Evolutionary conservation across 2,113 vertebrate genomes (phyloP), one percentile per base, ranked within the genome.

Genomic region (Bungarus multicinctus): DNA sequence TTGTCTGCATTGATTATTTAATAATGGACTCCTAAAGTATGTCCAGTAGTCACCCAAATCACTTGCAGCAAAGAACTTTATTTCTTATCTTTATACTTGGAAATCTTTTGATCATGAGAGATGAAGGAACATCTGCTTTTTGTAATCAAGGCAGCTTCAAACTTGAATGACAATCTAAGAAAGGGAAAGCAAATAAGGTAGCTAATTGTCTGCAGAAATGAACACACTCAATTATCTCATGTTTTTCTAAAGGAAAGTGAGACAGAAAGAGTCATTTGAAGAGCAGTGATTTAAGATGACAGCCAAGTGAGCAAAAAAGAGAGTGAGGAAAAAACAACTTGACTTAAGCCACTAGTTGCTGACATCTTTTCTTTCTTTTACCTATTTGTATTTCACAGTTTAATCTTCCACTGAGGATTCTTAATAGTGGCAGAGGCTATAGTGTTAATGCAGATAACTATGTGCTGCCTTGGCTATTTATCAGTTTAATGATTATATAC

Each of bases 401-500:
- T 89, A 92, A 93, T 92, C 85, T 85, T 34, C 23, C 20, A 5
- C 50, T 74, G 52, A 85, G 92, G 45, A 34, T 57, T 94, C 95
- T 95, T 94, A 94, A 93, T 39, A 94, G 92, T 91, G 93, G 94
- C 91, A 90, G 86, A 87, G 55, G 86, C 87, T 95, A 92, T 1
- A n/a, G 85, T 91, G 86, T 89, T 94, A 94, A 92, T 95, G 91
- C 90, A 96, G 96, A 96, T 94, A 96, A 94, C 94, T 93, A 64
- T 54, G 22, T 52, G 91, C 91, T 81, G 87, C 93, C 91, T 58
- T 88, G 89, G 85, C 94, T 95, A 95, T 97, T 96, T 96, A 95
- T 97, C 96, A 97, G 93, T 95, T 97, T 97, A 96, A 96, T 95
- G 95, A 94, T 96, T 96, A 95, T 85, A 91, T 94, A 92, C 95